Percentiles rank a stretch among this genome's conserved stretches.
phyloP scores from a whole-genome alignment of 1,140 invertebrate species.

The Tetramorium alpestre region DNA sequence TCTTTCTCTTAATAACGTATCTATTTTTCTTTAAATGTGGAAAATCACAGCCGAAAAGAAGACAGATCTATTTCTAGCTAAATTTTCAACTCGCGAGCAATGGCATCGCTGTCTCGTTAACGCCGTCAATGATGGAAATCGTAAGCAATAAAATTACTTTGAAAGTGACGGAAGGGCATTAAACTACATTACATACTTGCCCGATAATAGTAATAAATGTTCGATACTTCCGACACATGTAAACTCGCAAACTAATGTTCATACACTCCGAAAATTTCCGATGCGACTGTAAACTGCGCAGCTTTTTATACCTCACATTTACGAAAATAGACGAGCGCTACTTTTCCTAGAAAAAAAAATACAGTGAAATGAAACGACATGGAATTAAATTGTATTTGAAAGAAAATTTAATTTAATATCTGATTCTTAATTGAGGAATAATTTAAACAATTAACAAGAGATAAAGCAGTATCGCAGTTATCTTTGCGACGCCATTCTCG shows the following conservation, averaged over 20 bases:
- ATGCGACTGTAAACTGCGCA: neutral
- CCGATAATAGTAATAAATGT: slow-evolving; percentile 53
- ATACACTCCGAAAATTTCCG: neutral
- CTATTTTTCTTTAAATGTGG: neutral
- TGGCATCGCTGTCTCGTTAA: slow-evolving; percentile 51
- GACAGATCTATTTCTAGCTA: slow-evolving; percentile 32
- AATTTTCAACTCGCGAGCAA: slow-evolving; percentile 17
- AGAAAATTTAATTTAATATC: neutral
- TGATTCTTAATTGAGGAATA: neutral
- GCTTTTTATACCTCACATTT: neutral
- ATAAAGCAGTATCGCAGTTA: neutral
- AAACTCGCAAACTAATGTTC: neutral
- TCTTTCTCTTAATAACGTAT: neutral
- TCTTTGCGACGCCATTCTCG: slow-evolving; percentile 59
- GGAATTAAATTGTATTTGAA: neutral
- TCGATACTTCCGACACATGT: neutral
- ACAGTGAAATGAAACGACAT: neutral
- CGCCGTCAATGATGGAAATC: neutral
- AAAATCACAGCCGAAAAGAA: slow-evolving; percentile 1
- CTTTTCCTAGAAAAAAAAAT: neutral
- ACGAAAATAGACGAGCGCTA: neutral
- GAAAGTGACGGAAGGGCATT: slow-evolving; percentile 75
- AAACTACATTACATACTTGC: slow-evolving; percentile 23
- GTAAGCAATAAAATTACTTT: slow-evolving; percentile 50
- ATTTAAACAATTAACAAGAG: neutral